These are phyloP conservation scores for Mustelus asterias DNA, from an alignment of 2,113 vertebrate species.

Conservation along the genomic window DNA sequence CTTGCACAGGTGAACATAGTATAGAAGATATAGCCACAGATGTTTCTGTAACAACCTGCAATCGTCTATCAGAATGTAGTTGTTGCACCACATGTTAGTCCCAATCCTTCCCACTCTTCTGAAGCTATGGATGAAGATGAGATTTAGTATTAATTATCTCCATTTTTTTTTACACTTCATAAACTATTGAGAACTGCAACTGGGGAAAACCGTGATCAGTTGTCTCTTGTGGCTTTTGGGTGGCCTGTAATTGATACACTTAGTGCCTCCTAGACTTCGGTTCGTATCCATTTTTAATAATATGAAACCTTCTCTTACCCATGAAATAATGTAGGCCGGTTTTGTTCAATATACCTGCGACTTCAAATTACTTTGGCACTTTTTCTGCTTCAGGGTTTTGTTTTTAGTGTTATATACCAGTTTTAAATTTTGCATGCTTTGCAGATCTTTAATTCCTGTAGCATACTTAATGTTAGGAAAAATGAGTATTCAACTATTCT, in stretches of 20 bases:
- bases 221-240: not conserved
- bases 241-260: not conserved
- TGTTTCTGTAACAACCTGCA: not conserved
- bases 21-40: not conserved
- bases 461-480: not conserved
- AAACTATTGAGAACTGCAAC: not conserved
- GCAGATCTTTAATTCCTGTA: not conserved
- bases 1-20: constrained; percentile 79
- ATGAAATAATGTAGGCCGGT: not conserved
- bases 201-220: not conserved
- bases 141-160: not conserved
- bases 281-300: not conserved
- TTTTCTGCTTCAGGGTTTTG: not conserved
- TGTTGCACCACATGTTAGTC: not conserved
- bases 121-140: no score
- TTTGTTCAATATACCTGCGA: not conserved
- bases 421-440: not conserved
- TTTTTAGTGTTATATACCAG: not conserved
- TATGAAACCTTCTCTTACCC: not conserved
- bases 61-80: not conserved
- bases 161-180: not conserved
- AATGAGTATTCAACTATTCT: not conserved
- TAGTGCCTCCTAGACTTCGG: not conserved
- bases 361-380: not conserved
- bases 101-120: not conserved